phyloP scores from a whole-genome alignment of 2,888 invertebrate species.

The Graphium colonna region DNA sequence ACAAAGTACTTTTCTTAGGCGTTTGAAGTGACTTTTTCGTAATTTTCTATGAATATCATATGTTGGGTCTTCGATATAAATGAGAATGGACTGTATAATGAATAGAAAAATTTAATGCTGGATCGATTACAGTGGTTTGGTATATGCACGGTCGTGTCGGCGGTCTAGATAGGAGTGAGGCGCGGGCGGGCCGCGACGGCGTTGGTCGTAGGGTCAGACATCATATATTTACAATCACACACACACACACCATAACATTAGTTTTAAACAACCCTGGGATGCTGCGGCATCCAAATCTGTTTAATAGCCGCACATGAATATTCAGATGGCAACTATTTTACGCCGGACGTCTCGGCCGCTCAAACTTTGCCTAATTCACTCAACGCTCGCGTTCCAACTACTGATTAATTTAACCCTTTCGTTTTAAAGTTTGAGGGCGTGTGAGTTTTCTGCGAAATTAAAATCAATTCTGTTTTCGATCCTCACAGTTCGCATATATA shows the following conservation, averaged over 20 bases:
- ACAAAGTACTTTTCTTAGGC: no score
- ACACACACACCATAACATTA: constrained; percentile 6
- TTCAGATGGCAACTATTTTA: constrained; percentile 23
- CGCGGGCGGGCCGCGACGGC: no score
- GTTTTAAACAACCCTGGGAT: constrained; percentile 11
- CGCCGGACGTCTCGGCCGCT: constrained; percentile 19
- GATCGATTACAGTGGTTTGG: no score
- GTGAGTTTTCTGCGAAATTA: constrained; percentile 16
- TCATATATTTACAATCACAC: constrained; percentile 15
- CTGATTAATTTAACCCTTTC: constrained; percentile 25
- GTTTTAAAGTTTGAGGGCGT: constrained; percentile 13
- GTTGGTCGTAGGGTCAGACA: not conserved
- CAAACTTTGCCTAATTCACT: constrained; percentile 23
- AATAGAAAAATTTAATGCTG: no score
- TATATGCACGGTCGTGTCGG: no score
- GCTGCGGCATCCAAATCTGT: constrained; percentile 10
- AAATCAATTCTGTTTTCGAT: constrained; percentile 12
- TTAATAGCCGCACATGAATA: constrained; percentile 27
- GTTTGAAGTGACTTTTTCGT: no score
- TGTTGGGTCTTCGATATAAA: no score
- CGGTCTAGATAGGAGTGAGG: no score
- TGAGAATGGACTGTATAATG: no score
- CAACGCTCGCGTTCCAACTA: constrained; percentile 20
- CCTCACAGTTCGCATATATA: not conserved
- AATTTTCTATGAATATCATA: no score